Percentiles rank a stretch among this genome's conserved stretches.
phyloP scores from a whole-genome alignment of 2,797 vertebrate species.

The Sphenodon punctatus region DNA sequence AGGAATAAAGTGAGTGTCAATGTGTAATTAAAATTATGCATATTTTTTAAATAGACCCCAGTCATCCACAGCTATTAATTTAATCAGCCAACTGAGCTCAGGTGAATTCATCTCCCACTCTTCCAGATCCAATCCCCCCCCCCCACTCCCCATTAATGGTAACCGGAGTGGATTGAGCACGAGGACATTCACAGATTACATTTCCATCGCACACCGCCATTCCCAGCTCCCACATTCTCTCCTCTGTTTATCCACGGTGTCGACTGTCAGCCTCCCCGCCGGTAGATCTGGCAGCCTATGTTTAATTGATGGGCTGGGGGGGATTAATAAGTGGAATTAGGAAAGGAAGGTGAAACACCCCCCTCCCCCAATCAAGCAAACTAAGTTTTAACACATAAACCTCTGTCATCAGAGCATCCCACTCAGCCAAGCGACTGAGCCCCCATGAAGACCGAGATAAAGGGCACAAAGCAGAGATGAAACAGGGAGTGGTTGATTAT shows the following conservation, averaged over 20 bases:
- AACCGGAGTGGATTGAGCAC: not conserved
- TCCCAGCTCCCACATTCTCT: not conserved
- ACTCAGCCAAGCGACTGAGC: too few species aligned
- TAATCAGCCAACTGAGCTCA: constrained; percentile 18
- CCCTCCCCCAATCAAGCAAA: too few species aligned
- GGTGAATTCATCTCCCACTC: constrained; percentile 30
- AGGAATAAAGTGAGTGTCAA: constrained; percentile 13
- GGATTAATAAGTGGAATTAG: too few species aligned
- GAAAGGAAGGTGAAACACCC: too few species aligned
- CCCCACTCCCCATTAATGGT: not conserved
- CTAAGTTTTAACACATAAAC: too few species aligned
- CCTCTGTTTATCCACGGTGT: not conserved
- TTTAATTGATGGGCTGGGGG: too few species aligned
- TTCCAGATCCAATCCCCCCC: not conserved
- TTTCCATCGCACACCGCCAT: constrained; percentile 59
- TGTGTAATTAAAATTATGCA: constrained; percentile 51
- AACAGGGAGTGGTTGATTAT: too few species aligned
- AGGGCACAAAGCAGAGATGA: too few species aligned
- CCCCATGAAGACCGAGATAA: too few species aligned
- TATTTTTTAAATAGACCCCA: constrained; percentile 37
- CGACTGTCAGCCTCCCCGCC: not conserved
- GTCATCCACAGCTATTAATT: constrained; percentile 14
- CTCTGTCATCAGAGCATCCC: too few species aligned
- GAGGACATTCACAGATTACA: constrained; percentile 31
- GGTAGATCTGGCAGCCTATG: too few species aligned